These are phyloP conservation scores for Natrix natrix DNA, from an alignment of 2,797 vertebrate species.

Conservation along the genomic window DNA sequence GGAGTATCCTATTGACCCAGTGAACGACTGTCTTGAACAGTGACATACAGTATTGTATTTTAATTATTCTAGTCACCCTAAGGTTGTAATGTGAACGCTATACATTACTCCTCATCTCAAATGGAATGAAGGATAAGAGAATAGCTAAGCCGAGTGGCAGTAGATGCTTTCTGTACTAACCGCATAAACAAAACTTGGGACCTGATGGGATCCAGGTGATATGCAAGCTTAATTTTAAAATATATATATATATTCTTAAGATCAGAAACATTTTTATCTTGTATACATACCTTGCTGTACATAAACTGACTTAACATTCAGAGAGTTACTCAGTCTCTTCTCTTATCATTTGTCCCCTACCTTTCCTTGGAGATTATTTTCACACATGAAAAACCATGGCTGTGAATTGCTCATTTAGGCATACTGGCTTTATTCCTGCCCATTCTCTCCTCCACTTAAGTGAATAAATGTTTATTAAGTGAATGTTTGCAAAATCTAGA, in stretches of 20 bases:
- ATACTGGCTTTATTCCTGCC: not conserved
- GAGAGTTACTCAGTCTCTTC: not conserved
- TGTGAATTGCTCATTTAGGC: conserved; percentile 24
- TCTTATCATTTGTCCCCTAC: not conserved
- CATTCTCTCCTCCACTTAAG: conserved; percentile 6
- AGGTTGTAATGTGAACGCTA: not conserved
- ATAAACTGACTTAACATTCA: not conserved
- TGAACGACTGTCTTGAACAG: not conserved
- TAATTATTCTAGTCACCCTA: not conserved
- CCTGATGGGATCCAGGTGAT: not conserved
- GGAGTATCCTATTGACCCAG: not conserved
- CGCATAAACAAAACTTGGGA: not conserved
- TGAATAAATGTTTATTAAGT: conserved; percentile 23
- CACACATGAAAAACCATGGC: conserved; percentile 33
- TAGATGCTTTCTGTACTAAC: not conserved
- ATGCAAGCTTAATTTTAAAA: not conserved
- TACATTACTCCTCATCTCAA: not conserved
- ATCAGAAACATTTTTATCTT: not conserved
- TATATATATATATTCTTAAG: not conserved
- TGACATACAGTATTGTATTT: not conserved
- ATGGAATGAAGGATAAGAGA: not conserved
- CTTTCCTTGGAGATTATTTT: conserved; percentile 9
- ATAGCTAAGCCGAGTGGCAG: not conserved
- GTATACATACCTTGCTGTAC: not conserved
- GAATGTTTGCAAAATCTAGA: conserved; percentile 23